Base-by-base conservation (phyloP, 35 echinoderm and acorn worm species). In the Amphiura filiformis region DNA sequence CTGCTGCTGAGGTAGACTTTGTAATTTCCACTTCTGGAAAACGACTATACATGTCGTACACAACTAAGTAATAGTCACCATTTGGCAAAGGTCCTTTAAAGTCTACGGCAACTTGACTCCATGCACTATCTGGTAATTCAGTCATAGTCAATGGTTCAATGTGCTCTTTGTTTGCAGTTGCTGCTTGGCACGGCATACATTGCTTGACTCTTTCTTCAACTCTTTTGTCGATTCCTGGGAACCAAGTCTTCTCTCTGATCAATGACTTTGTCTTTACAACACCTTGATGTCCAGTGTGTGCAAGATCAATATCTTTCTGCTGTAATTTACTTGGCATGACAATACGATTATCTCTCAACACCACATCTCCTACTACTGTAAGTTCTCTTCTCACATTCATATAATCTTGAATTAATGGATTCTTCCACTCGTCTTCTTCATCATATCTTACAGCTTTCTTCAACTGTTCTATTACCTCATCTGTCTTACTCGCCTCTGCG, bases 11-110 rank as follows among this genome's bases (percentile, higher is more conserved):
- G 35, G 86, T 88, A 0, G 89, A 81, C 1, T 34, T 75, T 0
- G 89, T 32, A 28, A 92, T 32, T 70, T 92, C 78, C 0, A 95
- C 90, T 84, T 85, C 93, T n/a, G 90, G 94, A 76, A 81, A 96
- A 34, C 90, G 32, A 42, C 77, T 89, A 77, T 96, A 96, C 35
- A 84, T 76, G 41, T 95, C 93, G 35, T 84, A n/a, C 0, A 95
- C 89, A 4, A 95, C 89, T 20, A 91, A 42, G 15, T 91, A 78
- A 57, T 95, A 95, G n/a, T 92, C 88, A 28, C 92, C 84, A 20
- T 34, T 39, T 31, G 81, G 56, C 0, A 76, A 52, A 39, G 88
- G 81, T 18, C 70, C 88, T 31, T 31, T 41, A 33, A 90, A 90
- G 49, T 90, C 81, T 0, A 78, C 61, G 17, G 65, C 28, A 13